phyloP scores from a whole-genome alignment of 2,888 invertebrate genomes.

The Ashinkailepas kermadecensis region DNA sequence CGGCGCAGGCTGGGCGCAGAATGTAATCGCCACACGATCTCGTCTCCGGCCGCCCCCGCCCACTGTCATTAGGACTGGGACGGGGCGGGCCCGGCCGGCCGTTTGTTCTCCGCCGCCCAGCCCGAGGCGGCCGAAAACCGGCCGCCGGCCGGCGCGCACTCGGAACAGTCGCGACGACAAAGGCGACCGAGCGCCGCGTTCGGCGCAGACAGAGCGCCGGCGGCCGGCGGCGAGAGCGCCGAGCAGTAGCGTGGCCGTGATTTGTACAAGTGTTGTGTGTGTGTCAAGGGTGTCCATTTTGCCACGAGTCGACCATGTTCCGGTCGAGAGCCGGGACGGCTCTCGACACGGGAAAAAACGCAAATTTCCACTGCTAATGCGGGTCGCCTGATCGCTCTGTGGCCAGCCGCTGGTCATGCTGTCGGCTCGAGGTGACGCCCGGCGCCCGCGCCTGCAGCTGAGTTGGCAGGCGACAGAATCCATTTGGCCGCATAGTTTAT shows the following conservation, averaged over 20 bases:
- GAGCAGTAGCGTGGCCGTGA: neutral
- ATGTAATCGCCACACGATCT: slow-evolving; percentile 1
- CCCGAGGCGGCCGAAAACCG: neutral
- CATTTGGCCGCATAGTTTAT: slow-evolving; percentile 17
- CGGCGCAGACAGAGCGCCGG: neutral
- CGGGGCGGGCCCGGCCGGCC: neutral
- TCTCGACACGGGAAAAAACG: no score
- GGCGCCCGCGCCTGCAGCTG: neutral
- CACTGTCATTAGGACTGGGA: neutral
- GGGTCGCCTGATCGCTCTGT: no score
- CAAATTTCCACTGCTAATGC: no score
- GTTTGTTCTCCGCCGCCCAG: slow-evolving; percentile 16
- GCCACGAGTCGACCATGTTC: no score
- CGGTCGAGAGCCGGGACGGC: no score
- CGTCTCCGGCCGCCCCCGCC: neutral
- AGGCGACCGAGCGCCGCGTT: slow-evolving; percentile 1
- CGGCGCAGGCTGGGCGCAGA: neutral
- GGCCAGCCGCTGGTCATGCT: no score
- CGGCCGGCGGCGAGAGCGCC: neutral
- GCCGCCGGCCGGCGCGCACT: neutral
- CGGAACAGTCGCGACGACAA: slow-evolving; percentile 8
- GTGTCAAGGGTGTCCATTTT: no score
- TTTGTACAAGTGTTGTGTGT: no score
- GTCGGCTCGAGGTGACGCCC: neutral
- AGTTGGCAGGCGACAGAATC: slow-evolving; percentile 6